phyloP scores from a whole-genome alignment of 2,888 invertebrate species.

The Plagiodera versicolora region DNA sequence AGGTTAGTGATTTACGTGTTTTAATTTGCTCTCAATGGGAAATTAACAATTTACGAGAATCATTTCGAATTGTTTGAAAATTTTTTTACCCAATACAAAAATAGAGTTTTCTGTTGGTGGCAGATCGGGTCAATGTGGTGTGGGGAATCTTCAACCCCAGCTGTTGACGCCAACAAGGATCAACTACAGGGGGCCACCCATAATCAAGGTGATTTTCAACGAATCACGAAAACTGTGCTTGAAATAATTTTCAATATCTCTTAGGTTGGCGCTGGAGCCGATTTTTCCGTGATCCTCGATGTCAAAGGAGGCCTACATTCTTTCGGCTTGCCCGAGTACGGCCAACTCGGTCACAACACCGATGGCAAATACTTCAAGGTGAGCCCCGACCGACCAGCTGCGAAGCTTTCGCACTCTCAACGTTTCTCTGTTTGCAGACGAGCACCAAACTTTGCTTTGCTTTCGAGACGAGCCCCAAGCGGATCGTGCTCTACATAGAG shows the following conservation, averaged over 20 bases:
- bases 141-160: slow-evolving; percentile 68
- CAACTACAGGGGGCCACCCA: slow-evolving; percentile 80
- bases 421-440: slow-evolving; percentile 52
- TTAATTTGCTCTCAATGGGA: too few relatives aligned
- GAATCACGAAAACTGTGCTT: too few relatives aligned
- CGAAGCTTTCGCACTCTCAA: too few relatives aligned
- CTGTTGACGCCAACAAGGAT: slow-evolving; percentile 63
- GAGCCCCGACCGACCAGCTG: too few relatives aligned
- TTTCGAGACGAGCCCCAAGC: slow-evolving; percentile 82
- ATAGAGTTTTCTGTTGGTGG: background rate
- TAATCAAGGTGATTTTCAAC: slow-evolving; percentile 88
- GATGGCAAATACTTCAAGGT: slow-evolving; percentile 90
- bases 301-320: slow-evolving; percentile 86
- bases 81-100: too few relatives aligned
- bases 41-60: too few relatives aligned
- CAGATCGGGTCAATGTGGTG: slow-evolving; percentile 88
- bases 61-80: too few relatives aligned
- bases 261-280: slow-evolving; percentile 78
- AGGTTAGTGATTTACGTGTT: too few relatives aligned
- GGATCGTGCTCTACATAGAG: slow-evolving; percentile 84
- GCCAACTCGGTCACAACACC: slow-evolving; percentile 91
- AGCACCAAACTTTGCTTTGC: slow-evolving; percentile 86
- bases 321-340: slow-evolving; percentile 91
- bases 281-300: slow-evolving; percentile 90
- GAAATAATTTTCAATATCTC: slow-evolving; percentile 7